Percentiles rank a stretch among this genome's conserved stretches.
These are phyloP conservation scores for Rapana venosa DNA, from an alignment of 2,888 invertebrate species.

Conservation along the genomic window DNA sequence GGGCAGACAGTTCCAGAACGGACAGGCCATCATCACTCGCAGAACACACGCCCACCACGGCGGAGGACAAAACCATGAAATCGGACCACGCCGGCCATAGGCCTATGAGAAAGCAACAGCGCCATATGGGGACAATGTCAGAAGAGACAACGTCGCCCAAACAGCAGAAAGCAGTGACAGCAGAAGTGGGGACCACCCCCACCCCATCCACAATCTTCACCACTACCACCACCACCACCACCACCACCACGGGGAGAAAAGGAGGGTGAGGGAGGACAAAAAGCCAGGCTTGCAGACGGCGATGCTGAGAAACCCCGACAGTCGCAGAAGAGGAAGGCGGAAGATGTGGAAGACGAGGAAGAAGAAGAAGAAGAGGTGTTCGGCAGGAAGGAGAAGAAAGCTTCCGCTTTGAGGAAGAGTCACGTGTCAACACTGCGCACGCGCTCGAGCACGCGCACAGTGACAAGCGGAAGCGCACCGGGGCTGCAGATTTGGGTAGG, in stretches of 20 bases:
- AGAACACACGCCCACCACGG: not conserved
- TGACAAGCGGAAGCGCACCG: slow-evolving; percentile 22
- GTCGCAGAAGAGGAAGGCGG: not conserved
- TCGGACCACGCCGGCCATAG: not conserved
- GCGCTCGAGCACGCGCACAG: slow-evolving; percentile 37
- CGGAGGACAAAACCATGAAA: not conserved
- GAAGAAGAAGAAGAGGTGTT: not conserved
- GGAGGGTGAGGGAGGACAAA: not conserved
- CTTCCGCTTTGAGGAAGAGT: not conserved
- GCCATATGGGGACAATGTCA: not conserved
- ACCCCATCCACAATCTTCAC: not conserved
- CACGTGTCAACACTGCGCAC: not conserved
- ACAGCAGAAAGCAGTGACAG: not conserved
- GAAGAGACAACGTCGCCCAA: not conserved
- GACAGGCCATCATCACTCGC: not conserved
- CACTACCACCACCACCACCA: not conserved
- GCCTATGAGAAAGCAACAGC: not conserved
- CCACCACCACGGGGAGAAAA: not conserved
- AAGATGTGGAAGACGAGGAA: not conserved
- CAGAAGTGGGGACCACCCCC: not conserved
- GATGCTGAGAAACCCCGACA: too few relatives aligned
- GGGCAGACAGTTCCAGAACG: not conserved
- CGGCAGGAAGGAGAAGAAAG: not conserved
- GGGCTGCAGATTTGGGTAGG: not conserved
- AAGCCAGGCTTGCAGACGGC: too few relatives aligned